Conservation (phyloP, 2,113 vertebrate genomes). For the Formicarius rufipectus region DNA sequence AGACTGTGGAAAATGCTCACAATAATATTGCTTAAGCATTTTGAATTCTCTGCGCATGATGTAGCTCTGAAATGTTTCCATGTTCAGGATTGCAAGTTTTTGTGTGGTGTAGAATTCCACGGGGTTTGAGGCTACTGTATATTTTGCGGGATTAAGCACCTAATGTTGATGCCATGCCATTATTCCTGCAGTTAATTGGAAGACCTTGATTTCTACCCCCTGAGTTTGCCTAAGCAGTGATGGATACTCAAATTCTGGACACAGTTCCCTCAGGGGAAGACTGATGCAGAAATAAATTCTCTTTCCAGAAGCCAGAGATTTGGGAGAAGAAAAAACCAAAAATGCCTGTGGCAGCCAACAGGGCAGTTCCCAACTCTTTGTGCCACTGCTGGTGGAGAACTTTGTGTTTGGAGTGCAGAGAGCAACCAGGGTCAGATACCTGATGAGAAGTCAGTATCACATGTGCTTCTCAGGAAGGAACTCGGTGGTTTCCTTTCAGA, state of each 20-base stretch:
- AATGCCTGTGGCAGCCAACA: not conserved
- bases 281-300: not conserved
- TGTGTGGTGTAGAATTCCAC: not conserved
- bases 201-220: not conserved
- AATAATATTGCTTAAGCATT: not conserved
- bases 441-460: accelerated
- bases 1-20: not conserved
- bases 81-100: not conserved
- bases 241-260: not conserved
- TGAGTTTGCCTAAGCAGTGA: not conserved
- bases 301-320: not conserved
- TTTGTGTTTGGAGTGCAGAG: not conserved
- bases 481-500: conserved; percentile 44
- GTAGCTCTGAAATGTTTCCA: not conserved
- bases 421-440: not conserved
- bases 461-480: conserved; percentile 42
- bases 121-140: not conserved
- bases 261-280: not conserved
- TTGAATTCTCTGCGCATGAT: not conserved
- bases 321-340: not conserved
- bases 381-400: not conserved
- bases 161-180: not conserved
- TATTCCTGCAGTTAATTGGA: not conserved
- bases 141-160: not conserved
- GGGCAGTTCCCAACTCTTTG: not conserved